Conservation (phyloP, 2,113 vertebrate genomes). For the Rhegmatorhina hoffmannsi region DNA sequence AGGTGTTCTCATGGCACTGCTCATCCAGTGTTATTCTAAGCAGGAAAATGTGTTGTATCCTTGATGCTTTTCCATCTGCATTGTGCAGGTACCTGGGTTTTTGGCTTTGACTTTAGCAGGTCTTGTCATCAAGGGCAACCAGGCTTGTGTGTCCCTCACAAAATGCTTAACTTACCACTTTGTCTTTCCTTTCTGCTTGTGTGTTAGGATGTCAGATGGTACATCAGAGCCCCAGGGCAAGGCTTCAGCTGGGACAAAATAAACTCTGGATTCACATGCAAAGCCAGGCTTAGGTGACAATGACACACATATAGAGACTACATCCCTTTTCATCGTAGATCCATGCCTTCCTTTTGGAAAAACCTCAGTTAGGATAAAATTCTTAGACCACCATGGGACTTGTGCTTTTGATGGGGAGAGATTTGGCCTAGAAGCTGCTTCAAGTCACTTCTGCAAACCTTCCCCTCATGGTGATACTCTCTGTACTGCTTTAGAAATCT, state of each 20-base stretch:
- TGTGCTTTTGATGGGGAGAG: neutral
- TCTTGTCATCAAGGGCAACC: neutral
- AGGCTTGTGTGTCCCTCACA: rapidly evolving
- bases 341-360: rapidly evolving
- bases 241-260: neutral
- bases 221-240: neutral
- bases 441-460: neutral
- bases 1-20: neutral
- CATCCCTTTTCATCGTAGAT: neutral
- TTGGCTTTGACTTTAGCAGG: neutral
- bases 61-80: neutral
- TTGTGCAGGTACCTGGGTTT: neutral
- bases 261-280: neutral
- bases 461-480: neutral
- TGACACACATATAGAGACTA: too few species aligned
- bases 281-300: neutral
- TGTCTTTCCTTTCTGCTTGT: neutral
- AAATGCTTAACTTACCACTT: neutral
- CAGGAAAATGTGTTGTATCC: neutral
- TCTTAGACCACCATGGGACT: neutral
- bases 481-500: neutral
- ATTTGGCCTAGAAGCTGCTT: neutral
- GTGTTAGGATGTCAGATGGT: neutral
- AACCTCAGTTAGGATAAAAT: neutral
- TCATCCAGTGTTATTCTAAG: neutral